These are phyloP conservation scores for Gryllus bimaculatus DNA, from an alignment of 1,140 invertebrate species.

Conservation along the genomic window DNA sequence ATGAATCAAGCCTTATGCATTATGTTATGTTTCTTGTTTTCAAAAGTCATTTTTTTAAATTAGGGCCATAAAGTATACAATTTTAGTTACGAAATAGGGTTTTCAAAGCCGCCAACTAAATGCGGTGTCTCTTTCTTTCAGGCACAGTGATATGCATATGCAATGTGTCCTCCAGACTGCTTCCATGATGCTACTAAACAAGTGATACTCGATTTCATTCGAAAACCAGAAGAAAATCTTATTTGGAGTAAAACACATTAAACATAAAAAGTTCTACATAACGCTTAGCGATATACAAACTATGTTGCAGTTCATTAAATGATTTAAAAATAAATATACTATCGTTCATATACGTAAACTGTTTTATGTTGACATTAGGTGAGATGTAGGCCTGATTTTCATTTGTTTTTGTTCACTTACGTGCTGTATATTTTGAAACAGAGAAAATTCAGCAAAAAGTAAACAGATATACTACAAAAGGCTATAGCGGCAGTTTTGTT, in stretches of 20 bases:
- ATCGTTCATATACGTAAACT: conserved; percentile 1
- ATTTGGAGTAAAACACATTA: neutral
- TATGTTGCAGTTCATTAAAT: neutral
- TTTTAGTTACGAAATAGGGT: neutral
- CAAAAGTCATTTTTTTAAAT: neutral
- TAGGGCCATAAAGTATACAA: neutral
- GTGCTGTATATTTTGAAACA: neutral
- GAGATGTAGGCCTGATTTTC: neutral
- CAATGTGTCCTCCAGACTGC: conserved; percentile 13
- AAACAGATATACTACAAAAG: neutral
- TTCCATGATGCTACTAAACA: conserved; percentile 12
- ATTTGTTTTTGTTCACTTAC: neutral
- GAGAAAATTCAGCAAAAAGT: neutral
- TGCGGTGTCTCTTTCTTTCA: conserved; percentile 20
- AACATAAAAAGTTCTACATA: conserved; percentile 6
- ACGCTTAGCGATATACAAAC: conserved; percentile 9
- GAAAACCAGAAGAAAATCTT: conserved; percentile 10
- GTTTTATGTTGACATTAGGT: neutral
- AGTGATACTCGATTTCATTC: conserved; percentile 5
- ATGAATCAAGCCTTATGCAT: neutral
- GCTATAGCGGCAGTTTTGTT: conserved; percentile 3
- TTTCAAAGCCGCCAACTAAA: conserved; percentile 8
- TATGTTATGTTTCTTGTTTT: neutral
- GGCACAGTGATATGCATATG: conserved; percentile 21
- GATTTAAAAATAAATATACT: conserved; percentile 6